Base-by-base conservation (phyloP, 2,888 invertebrate genomes). In the Parnassius smintheus region DNA sequence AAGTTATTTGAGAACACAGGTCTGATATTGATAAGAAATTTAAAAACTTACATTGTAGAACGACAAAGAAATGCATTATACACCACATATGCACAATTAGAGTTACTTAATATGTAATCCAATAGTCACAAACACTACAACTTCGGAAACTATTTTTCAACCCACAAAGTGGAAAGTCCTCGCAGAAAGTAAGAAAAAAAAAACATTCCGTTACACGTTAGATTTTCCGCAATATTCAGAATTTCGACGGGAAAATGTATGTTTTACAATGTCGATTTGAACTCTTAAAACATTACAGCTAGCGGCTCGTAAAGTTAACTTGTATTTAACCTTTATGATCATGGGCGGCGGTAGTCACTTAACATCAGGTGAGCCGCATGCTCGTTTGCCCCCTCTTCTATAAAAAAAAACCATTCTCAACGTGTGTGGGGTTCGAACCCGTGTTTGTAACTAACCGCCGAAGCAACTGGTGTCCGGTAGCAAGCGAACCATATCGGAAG, bases 351-450 rank as follows among this genome's bases (percentile, higher is more conserved):
- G n/a, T n/a, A n/a, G n/a, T n/a, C n/a, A n/a, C n/a, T n/a, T n/a
- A n/a, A n/a, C n/a, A n/a, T n/a, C n/a, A n/a, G n/a, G n/a, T n/a
- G n/a, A n/a, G n/a, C n/a, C n/a, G n/a, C n/a, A n/a, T n/a, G n/a
- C n/a, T n/a, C n/a, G n/a, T n/a, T n/a, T n/a, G n/a, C n/a, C n/a
- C n/a, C n/a, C n/a, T n/a, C n/a, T n/a, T n/a, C n/a, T n/a, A n/a
- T n/a, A n/a, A n/a, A n/a, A n/a, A n/a, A n/a, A n/a, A n/a, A n/a
- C 69, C 70, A 65, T 67, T 69, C 72, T 73, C 72, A 75, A 82
- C 89, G 90, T 91, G 90, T 90, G 88, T 83, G 88, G 25, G 25
- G 25, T 25, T 25, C 2, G 25, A 25, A 25, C 25, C 25, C 25
- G 25, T 25, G 25, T 25, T 3, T 25, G 25, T 25, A 25, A 25